Evolutionary conservation across 2,797 vertebrate genomes (phyloP).

Genomic region (Helostoma temminkii): DNA sequence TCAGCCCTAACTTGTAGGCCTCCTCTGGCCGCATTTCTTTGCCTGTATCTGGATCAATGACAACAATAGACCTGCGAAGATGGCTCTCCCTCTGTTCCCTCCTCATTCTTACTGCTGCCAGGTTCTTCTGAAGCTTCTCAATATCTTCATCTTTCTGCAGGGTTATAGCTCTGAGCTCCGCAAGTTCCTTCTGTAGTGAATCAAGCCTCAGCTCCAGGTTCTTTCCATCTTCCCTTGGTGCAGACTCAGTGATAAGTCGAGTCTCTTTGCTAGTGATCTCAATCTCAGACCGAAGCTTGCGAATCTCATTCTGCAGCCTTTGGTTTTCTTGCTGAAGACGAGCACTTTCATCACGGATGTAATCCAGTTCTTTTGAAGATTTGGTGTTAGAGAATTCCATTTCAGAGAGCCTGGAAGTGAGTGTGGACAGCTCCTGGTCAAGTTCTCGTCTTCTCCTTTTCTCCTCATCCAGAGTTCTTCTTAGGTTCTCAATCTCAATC

Average conservation of each 20-base stretch:
- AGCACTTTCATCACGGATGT: constrained; percentile 92
- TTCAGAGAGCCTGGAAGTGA: constrained; percentile 89
- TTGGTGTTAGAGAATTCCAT: constrained; percentile 95
- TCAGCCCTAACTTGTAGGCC: constrained; percentile 92
- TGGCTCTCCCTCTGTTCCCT: constrained; percentile 96
- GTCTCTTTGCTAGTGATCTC: constrained; percentile 93
- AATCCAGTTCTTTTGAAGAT: constrained; percentile 92
- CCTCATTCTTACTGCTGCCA: constrained; percentile 89
- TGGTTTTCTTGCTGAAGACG: constrained; percentile 93
- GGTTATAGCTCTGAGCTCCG: constrained; percentile 89
- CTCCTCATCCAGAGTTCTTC: constrained; percentile 91
- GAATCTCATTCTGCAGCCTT: constrained; percentile 91
- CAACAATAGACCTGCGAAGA: constrained; percentile 93
- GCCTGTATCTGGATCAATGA: constrained; percentile 95
- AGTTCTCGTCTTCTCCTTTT: constrained; percentile 87
- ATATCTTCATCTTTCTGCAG: constrained; percentile 92
- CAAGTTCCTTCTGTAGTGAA: constrained; percentile 90
- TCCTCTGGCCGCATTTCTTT: constrained; percentile 96
- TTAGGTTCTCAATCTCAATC: constrained; percentile 92
- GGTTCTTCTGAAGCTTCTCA: constrained; percentile 89
- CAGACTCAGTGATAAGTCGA: constrained; percentile 85
- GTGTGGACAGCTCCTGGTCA: constrained; percentile 85
- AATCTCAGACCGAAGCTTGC: constrained; percentile 92
- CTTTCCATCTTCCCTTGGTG: constrained; percentile 82
- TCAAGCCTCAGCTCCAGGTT: constrained; percentile 90